Evolutionary conservation across 2,888 invertebrate species (phyloP).

Genomic region (Esperia sulphurella): DNA sequence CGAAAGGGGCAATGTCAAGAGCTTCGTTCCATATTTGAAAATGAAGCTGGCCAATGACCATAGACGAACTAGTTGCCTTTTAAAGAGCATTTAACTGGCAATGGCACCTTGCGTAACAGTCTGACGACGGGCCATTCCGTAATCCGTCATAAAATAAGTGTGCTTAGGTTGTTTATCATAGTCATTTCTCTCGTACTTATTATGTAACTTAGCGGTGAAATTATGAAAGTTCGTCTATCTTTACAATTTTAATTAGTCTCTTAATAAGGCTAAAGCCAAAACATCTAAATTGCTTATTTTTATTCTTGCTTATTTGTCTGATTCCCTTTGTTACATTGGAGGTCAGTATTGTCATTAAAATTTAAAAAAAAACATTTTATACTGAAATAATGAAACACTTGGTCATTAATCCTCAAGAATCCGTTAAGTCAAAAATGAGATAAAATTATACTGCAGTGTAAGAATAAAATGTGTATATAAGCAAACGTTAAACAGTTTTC

Average conservation of each 20-base stretch:
- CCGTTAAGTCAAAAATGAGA: too few relatives aligned
- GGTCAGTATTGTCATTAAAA: constrained; percentile 16
- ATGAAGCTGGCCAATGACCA: constrained; percentile 65
- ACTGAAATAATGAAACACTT: too few relatives aligned
- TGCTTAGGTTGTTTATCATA: constrained; percentile 14
- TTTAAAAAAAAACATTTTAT: too few relatives aligned
- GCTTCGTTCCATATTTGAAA: constrained; percentile 63
- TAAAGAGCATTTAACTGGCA: constrained; percentile 56
- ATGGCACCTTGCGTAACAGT: constrained; percentile 63
- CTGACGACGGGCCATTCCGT: constrained; percentile 36
- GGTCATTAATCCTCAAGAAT: too few relatives aligned
- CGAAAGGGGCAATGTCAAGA: constrained; percentile 67
- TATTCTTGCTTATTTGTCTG: constrained; percentile 10
- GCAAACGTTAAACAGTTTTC: too few relatives aligned
- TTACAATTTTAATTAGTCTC: too few relatives aligned
- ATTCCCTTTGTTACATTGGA: constrained; percentile 9
- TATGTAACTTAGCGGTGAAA: too few relatives aligned
- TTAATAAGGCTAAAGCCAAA: too few relatives aligned
- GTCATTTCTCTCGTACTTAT: constrained; percentile 15
- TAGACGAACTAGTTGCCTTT: constrained; percentile 65
- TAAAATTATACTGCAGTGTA: too few relatives aligned
- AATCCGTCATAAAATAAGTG: constrained; percentile 29
- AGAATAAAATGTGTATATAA: too few relatives aligned
- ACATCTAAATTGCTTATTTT: too few relatives aligned
- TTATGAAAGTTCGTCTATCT: too few relatives aligned